Percentiles rank a stretch among this genome's conserved stretches.
Evolutionary conservation across 2,797 vertebrate genomes (phyloP).

Genomic region (Clarias laeviceps): DNA sequence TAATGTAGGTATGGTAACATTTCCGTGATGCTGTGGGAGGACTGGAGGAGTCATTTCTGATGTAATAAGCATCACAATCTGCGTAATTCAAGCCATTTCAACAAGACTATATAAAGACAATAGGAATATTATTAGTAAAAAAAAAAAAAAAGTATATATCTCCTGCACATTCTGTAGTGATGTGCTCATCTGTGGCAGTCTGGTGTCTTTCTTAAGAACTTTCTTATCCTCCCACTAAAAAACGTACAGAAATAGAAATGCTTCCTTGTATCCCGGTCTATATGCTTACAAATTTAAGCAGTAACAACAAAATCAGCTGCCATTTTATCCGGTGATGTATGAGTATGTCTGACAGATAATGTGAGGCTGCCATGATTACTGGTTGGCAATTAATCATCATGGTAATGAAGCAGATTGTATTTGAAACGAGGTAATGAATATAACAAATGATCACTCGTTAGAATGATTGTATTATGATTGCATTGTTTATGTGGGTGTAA

Average conservation of each 20-base stretch:
- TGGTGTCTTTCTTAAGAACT: background rate
- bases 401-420: background rate
- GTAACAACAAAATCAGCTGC: background rate
- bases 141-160: conserved; percentile 6
- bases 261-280: background rate
- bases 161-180: background rate
- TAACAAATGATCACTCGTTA: background rate
- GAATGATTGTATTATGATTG: background rate
- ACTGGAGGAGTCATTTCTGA: background rate
- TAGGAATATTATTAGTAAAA: background rate
- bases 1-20: background rate
- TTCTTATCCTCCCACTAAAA: too few relatives aligned
- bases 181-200: background rate
- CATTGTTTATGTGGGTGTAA: background rate
- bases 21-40: background rate
- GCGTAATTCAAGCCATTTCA: background rate
- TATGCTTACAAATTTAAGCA: background rate
- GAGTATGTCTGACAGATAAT: background rate
- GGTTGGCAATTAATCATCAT: background rate
- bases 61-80: background rate
- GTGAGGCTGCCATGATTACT: background rate
- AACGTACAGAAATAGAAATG: background rate
- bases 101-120: background rate
- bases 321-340: background rate
- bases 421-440: background rate